Evolutionary conservation across 1,140 invertebrate genomes (phyloP).

Genomic region (Onthophagus taurus): DNA sequence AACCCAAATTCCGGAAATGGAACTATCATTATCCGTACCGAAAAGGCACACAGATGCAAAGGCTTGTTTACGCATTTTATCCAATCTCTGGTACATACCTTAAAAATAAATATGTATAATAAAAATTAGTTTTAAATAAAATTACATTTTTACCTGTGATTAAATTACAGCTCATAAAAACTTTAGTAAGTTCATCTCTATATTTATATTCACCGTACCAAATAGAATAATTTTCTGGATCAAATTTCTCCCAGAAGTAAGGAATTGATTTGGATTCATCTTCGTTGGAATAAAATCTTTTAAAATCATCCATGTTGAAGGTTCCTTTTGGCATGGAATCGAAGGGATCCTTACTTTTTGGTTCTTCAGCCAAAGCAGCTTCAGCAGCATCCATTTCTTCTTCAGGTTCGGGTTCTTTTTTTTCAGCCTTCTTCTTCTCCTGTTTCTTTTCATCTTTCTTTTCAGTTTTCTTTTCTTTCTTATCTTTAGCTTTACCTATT

Average conservation of each 20-base stretch:
- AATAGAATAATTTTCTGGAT: constrained; percentile 92
- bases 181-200: constrained; percentile 80
- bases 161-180: constrained; percentile 95
- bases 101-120: constrained; percentile 11
- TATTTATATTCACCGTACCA: constrained; percentile 98
- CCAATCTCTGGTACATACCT: constrained; percentile 94
- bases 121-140: background rate
- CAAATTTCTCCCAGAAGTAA: constrained; percentile 99
- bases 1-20: constrained; percentile 93
- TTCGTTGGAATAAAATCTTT: constrained; percentile 95
- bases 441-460: constrained; percentile 53
- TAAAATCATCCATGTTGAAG: constrained; percentile 96
- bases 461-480: constrained; percentile 48
- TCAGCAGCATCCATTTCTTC: constrained; percentile 63
- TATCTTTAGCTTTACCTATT: constrained; percentile 17
- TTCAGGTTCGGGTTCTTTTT: constrained; percentile 45
- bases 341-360: constrained; percentile 89
- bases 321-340: constrained; percentile 78
- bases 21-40: constrained; percentile 84
- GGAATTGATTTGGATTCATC: constrained; percentile 88
- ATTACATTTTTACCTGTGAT: constrained; percentile 59
- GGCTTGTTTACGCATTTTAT: constrained; percentile 94
- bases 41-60: constrained; percentile 92
- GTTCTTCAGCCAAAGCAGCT: constrained; percentile 59
- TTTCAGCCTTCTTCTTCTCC: constrained; percentile 40